Base-by-base conservation (phyloP, 2,797 vertebrate genomes). In the Anguilla pacifica region DNA sequence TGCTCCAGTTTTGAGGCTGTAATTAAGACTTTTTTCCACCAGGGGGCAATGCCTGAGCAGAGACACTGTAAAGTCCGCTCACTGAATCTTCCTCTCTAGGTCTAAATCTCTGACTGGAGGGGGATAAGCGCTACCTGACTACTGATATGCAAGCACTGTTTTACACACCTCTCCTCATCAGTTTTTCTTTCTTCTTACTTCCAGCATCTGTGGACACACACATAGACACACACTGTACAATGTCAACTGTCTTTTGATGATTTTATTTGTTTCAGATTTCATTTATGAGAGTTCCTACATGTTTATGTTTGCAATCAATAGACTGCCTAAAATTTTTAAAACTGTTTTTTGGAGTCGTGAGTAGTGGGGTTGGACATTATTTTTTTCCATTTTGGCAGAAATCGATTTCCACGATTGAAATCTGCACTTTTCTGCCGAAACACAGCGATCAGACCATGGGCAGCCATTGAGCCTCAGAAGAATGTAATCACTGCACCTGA, bases 61-160 rank as follows among this genome's bases (percentile, higher is more conserved):
- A 90, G 90, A 89, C 91, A 90, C 91, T 91, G 93, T 91, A 91
- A 90, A 93, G 92, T 93, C 93, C 90, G 91, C 91, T 92, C 91
- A 89, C 89, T 72, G 67, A 91, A 93, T 91, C 90, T 86, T 82
- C 88, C 90, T 92, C 90, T 91, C 89, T 87, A n/a, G 35, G 22
- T 64, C 79, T 53, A 55, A 88, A 89, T 72, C 86, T 35, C 49
- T n/a, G 85, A 13, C 64, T 35, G 83, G 79, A 87, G 57, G 87
- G 87, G 88, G 87, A 87, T 46, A 77, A 25, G 25, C 35, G 89
- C 59, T 90, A 93, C 92, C 93, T 91, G 89, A 95, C 93, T 93
- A 94, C 93, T 93, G 92, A 94, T 85, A 88, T 88, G 87, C 87
- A 88, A 94, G 86, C 90, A 89, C 89, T 91, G 86, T 89, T 91